Conservation (phyloP, 92 coral and sea anemone genomes). For the Actinostola sp. region DNA sequence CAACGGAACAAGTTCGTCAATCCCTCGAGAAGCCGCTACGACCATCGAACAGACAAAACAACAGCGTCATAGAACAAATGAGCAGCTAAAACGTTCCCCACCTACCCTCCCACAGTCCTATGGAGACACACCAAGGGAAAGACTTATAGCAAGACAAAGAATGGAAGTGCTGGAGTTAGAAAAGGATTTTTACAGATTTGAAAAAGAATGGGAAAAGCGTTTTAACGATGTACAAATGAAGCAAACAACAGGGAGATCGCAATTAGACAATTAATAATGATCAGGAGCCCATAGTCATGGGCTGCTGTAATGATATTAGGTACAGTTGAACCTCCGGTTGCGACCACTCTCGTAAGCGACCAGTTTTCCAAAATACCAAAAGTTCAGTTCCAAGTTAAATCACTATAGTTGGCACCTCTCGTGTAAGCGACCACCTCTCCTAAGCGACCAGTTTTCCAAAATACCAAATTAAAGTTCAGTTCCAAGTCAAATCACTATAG, state of each 20-base stretch:
- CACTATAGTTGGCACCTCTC: too few species aligned
- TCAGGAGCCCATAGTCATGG: too few species aligned
- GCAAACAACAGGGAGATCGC: constrained; percentile 19
- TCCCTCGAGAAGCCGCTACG: neutral
- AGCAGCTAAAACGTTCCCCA: neutral
- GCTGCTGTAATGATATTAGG: too few species aligned
- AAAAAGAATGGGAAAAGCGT: constrained; percentile 66
- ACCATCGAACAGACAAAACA: neutral
- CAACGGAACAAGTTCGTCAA: neutral
- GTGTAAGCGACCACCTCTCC: too few species aligned
- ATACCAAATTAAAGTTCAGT: too few species aligned
- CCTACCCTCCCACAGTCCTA: constrained; percentile 46
- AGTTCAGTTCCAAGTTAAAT: too few species aligned
- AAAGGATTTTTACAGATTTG: constrained; percentile 60
- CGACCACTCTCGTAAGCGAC: too few species aligned
- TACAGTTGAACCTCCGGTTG: too few species aligned
- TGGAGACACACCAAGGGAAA: constrained; percentile 73
- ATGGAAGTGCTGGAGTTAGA: constrained; percentile 80
- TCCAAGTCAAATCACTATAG: too few species aligned
- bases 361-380: too few species aligned
- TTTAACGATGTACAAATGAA: constrained; percentile 22
- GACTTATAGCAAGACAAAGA: constrained; percentile 67
- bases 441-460: too few species aligned
- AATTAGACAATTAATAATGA: too few species aligned
- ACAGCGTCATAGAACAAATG: neutral